Percentiles rank a stretch among this genome's conserved stretches.
phyloP scores from a whole-genome alignment of 2,113 vertebrate genomes.

The Neogobius melanostomus region DNA sequence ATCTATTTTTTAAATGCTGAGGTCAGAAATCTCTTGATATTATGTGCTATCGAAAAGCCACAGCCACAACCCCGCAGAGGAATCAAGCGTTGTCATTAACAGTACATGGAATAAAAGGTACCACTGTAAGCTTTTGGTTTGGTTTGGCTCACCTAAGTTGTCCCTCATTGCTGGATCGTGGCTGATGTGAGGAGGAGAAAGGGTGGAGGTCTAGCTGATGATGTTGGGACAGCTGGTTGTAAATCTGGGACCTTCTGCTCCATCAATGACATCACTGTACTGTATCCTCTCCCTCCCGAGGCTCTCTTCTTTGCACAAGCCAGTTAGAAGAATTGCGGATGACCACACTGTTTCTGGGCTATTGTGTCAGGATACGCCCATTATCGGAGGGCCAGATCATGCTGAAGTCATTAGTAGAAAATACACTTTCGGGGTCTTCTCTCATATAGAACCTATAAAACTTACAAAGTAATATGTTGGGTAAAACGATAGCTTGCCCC shows the following conservation, averaged over 20 bases:
- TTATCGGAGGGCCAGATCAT: constrained; percentile 6
- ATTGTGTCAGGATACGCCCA: constrained; percentile 20
- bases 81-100: constrained; percentile 9
- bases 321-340: constrained; percentile 20
- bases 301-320: constrained; percentile 30
- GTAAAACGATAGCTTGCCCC: not conserved
- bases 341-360: constrained; percentile 32
- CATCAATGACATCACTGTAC: constrained; percentile 56
- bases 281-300: constrained; percentile 15
- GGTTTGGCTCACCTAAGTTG: constrained; percentile 34
- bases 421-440: too few relatives aligned
- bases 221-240: constrained; percentile 48
- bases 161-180: constrained; percentile 17
- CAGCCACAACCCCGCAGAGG: not conserved
- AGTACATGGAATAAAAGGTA: constrained; percentile 17
- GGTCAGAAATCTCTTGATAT: too few relatives aligned
- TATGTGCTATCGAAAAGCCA: too few relatives aligned
- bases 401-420: not conserved
- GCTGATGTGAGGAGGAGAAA: constrained; percentile 31
- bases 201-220: constrained; percentile 42
- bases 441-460: too few relatives aligned
- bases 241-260: constrained; percentile 46
- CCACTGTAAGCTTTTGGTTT: constrained; percentile 27
- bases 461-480: too few relatives aligned
- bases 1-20: too few relatives aligned